A percentile compares a stretch with the other conserved stretches of the same genome.
phyloP scores from a whole-genome alignment of 2,888 invertebrate species.

The Coecobrya sp. region DNA sequence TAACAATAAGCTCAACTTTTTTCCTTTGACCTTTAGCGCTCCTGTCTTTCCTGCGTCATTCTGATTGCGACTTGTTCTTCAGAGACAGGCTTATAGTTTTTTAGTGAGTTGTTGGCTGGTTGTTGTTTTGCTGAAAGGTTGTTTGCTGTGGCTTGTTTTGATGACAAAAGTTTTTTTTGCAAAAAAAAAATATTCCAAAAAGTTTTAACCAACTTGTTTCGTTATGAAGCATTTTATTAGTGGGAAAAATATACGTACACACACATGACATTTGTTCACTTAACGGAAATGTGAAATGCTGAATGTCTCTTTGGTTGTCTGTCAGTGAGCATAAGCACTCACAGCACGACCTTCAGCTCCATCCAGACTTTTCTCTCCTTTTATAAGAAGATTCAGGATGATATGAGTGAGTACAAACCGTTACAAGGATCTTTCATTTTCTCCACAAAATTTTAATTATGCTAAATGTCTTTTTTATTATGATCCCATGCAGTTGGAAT shows the following conservation, averaged over 20 bases:
- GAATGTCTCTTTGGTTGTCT: neutral
- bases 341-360: neutral
- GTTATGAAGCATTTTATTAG: slow-evolving; percentile 7
- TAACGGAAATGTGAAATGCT: slow-evolving; percentile 28
- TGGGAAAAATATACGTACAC: too few relatives aligned
- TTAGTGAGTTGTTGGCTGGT: neutral
- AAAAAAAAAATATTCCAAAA: slow-evolving; percentile 8
- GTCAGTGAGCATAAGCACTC: neutral
- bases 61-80: slow-evolving; percentile 3
- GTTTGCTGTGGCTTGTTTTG: slow-evolving; percentile 27
- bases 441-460: too few relatives aligned
- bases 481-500: too few relatives aligned
- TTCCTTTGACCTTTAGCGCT: neutral
- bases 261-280: neutral
- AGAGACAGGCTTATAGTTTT: neutral
- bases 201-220: slow-evolving; percentile 16
- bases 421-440: neutral
- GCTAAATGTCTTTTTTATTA: too few relatives aligned
- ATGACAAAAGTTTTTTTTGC: slow-evolving; percentile 51
- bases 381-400: neutral
- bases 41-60: slow-evolving; percentile 4
- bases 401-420: neutral
- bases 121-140: slow-evolving; percentile 11
- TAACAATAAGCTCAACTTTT: neutral
- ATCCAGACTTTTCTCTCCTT: neutral